A percentile compares a stretch with the other conserved stretches of the same genome.
Conservation (phyloP, 2,113 vertebrate genomes). For the Himantopus leucocephalus region DNA sequence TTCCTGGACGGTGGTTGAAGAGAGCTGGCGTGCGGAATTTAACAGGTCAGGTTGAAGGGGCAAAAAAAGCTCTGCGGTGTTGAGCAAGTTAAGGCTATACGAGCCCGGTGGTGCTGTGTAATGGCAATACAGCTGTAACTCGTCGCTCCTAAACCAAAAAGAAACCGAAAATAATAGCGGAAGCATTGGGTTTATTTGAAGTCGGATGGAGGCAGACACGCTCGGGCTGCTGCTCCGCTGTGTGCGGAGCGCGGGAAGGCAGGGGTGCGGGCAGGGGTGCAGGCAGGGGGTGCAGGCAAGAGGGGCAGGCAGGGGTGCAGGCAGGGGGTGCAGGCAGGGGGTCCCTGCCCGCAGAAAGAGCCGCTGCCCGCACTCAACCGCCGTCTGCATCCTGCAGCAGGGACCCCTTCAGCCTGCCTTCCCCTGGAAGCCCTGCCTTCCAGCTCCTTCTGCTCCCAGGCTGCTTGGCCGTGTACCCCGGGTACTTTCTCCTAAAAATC, state of each 20-base stretch:
- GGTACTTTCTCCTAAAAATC: not conserved
- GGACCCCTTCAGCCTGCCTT: accelerated
- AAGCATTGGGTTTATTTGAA: not conserved
- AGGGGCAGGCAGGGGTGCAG: too few relatives aligned
- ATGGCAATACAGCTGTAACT: not conserved
- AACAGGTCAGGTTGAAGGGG: not conserved
- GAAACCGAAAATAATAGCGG: not conserved
- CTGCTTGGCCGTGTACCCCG: not conserved
- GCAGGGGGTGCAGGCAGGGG: not conserved
- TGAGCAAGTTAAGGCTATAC: not conserved
- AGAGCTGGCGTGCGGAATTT: not conserved
- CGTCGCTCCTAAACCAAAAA: not conserved
- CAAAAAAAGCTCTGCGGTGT: not conserved
- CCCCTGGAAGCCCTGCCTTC: not conserved
- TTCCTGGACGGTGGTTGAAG: not conserved
- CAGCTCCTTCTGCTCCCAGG: not conserved
- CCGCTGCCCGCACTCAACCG: not conserved
- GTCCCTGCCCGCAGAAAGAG: not conserved
- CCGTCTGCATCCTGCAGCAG: not conserved
- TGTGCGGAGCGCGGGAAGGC: not conserved
- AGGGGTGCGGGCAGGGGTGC: not conserved
- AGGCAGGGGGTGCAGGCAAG: not conserved
- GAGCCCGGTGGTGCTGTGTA: not conserved
- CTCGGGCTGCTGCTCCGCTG: not conserved
- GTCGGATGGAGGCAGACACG: not conserved